Evolutionary conservation across 2,113 vertebrate species (phyloP).

Genomic region (Alectura lathami): DNA sequence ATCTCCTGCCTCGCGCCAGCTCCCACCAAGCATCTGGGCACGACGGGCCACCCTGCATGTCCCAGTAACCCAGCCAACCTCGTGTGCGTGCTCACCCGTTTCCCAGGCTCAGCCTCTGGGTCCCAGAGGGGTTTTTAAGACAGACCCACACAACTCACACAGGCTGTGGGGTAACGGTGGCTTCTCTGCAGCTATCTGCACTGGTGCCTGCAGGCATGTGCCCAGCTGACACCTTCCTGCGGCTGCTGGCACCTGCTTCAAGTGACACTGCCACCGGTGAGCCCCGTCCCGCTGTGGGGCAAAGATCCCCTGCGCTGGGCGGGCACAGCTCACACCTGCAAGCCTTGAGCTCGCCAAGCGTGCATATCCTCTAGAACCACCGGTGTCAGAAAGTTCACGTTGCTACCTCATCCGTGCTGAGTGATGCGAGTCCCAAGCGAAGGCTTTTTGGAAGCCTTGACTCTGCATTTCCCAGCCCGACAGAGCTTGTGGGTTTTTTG

Average conservation of each 20-base stretch:
- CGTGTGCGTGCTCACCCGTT: accelerated
- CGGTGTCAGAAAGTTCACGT: neutral
- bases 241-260: neutral
- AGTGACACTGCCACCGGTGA: neutral
- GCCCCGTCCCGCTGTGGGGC: neutral
- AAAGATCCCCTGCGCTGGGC: neutral
- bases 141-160: accelerated
- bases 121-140: neutral
- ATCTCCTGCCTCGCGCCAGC: neutral
- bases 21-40: accelerated
- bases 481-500: slow-evolving; percentile 29
- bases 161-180: neutral
- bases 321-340: neutral
- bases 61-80: neutral
- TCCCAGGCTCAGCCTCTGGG: neutral
- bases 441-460: neutral
- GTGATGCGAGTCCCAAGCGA: neutral
- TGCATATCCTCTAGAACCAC: accelerated
- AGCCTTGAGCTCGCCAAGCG: neutral
- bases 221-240: neutral
- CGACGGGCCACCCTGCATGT: neutral
- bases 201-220: neutral
- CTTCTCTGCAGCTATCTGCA: neutral
- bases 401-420: neutral
- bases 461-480: slow-evolving; percentile 43